Evolutionary conservation across 30 jellyfish, hydroid and myxozoan species (phyloP).

Genomic region (Cassiopea xamachana): DNA sequence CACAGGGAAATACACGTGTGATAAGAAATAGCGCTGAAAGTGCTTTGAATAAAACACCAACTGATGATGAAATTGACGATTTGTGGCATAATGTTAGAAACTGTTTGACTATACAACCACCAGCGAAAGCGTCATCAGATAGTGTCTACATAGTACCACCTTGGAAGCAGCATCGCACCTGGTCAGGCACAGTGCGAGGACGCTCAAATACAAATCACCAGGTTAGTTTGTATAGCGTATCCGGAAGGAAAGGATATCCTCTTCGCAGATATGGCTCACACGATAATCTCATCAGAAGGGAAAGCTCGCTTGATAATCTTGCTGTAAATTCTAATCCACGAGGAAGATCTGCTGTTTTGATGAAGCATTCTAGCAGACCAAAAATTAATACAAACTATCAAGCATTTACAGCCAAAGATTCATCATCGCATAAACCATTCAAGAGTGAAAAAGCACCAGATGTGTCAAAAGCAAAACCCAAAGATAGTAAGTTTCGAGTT

Average conservation of each 20-base stretch:
- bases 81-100: conserved; percentile 93
- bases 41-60: conserved; percentile 87
- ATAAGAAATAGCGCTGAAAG: neutral
- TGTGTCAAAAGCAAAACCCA: conserved; percentile 31
- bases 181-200: conserved; percentile 58
- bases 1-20: neutral
- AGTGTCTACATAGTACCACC: conserved; percentile 57
- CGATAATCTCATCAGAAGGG: conserved; percentile 61
- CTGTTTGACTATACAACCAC: conserved; percentile 72
- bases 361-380: conserved; percentile 56
- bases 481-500: conserved; percentile 42
- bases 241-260: conserved; percentile 17
- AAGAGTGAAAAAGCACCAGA: conserved; percentile 36
- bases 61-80: conserved; percentile 94
- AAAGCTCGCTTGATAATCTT: conserved; percentile 67
- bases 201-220: conserved; percentile 23
- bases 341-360: conserved; percentile 74
- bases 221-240: conserved; percentile 8
- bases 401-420: conserved; percentile 41
- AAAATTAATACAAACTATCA: conserved; percentile 41
- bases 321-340: conserved; percentile 22
- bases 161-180: conserved; percentile 51
- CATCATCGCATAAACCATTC: conserved; percentile 33
- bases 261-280: conserved; percentile 81
- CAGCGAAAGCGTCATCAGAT: conserved; percentile 83